These are phyloP conservation scores for Thecophora atra DNA, from an alignment of 2,888 invertebrate species.

Conservation along the genomic window DNA sequence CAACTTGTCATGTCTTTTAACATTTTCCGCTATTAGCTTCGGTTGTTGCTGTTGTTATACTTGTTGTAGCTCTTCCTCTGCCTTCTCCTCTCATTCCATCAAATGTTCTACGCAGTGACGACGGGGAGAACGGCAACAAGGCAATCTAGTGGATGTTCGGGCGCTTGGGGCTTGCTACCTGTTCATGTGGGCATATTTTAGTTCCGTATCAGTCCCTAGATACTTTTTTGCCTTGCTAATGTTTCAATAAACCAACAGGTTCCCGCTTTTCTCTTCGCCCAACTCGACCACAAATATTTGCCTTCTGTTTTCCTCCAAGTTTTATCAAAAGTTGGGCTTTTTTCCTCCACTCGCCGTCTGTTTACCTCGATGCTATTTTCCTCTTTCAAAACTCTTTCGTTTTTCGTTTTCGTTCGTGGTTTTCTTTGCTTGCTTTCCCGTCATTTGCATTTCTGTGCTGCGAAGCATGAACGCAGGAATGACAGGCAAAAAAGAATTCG, in stretches of 20 bases:
- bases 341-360: not conserved
- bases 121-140: not conserved
- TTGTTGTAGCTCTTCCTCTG: constrained; percentile 1
- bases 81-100: not conserved
- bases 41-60: constrained; percentile 11
- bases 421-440: constrained; percentile 9
- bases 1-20: constrained; percentile 36
- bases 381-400: not conserved
- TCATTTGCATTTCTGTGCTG: constrained; percentile 28
- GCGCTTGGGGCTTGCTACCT: not conserved
- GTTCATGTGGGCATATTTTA: constrained; percentile 1
- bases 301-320: not conserved
- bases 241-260: constrained; percentile 7
- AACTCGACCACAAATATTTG: not conserved
- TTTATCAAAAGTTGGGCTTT: not conserved
- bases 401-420: not conserved
- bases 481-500: not conserved
- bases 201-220: not conserved
- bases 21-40: constrained; percentile 32
- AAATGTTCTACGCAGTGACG: not conserved
- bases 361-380: not conserved
- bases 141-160: not conserved
- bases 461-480: constrained; percentile 20
- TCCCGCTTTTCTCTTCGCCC: not conserved
- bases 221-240: not conserved